Base-by-base conservation (phyloP, 2,113 vertebrate species). In the Crotalus horridus region DNA sequence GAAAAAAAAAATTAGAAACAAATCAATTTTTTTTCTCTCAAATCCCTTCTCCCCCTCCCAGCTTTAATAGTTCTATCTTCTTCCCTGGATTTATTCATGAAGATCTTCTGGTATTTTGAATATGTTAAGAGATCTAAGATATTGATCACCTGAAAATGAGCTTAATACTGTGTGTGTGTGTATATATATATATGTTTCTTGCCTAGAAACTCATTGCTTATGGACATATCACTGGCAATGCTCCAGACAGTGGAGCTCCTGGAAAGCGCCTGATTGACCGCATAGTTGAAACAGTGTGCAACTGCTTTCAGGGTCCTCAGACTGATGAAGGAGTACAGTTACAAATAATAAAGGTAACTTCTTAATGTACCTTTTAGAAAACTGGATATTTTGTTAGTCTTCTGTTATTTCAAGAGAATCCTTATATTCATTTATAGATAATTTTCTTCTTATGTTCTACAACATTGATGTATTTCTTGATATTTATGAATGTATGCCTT, bases 271-370 rank as follows among this genome's bases (percentile, higher is more conserved):
- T 99, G 64, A 99, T 99, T 11, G 99, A 99, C 96, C 97, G 99
- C n/a, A 98, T 99, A 89, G 98, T 99, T 94, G 99, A 99, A 95
- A 99, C 99, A 17, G 97, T 99, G 95, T 99, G 99, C 96, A 99
- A 97, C 96, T 99, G 99, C 95, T 99, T 99, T 95, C 99, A 99
- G 96, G 99, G 99, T 7, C 98, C 99, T 10, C 99, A 99, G 93
- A 99, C 99, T 0, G 99, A 99, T 86, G 99, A 99, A 96, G 99
- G 99, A 8, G 99, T 99, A 48, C 99, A 99, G 92, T 98, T 99
- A 58, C 99, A 99, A 97, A 99, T 99, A 96, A 99, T 99, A 96
- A 99, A 99, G 98, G 99, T 99, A 97, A 94, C 96, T 93, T 43
- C 56, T 13, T 0, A 3, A 88, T 61, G 39, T 90, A 11, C 94